Percentiles rank a stretch among this genome's conserved stretches.
Conservation (phyloP, 2,888 invertebrate species). For the Malacosoma neustria region DNA sequence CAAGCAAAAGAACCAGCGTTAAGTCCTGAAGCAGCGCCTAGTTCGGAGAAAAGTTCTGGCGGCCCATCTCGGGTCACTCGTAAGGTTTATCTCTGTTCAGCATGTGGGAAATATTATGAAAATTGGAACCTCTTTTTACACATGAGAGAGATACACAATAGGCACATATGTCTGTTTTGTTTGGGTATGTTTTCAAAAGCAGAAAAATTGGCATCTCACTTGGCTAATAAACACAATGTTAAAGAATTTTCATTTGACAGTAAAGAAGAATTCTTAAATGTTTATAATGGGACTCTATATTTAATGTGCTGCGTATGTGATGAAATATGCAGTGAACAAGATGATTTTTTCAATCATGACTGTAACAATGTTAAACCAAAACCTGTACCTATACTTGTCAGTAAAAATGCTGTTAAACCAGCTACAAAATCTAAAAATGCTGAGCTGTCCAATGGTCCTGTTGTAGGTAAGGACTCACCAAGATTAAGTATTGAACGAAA, state of each 20-base stretch:
- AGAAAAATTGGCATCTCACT: constrained; percentile 85
- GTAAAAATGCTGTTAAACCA: constrained; percentile 52
- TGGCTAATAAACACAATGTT: constrained; percentile 85
- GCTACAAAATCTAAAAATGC: constrained; percentile 34
- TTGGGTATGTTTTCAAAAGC: constrained; percentile 88
- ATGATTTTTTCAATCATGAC: constrained; percentile 84
- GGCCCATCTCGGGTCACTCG: constrained; percentile 79
- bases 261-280: constrained; percentile 79
- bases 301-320: constrained; percentile 89
- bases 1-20: constrained; percentile 55
- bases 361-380: constrained; percentile 74
- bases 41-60: constrained; percentile 40
- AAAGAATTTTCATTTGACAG: constrained; percentile 80
- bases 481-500: constrained; percentile 39
- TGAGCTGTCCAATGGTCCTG: constrained; percentile 40
- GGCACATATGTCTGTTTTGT: constrained; percentile 89
- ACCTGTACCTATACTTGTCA: constrained; percentile 66
- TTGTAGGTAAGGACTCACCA: constrained; percentile 28
- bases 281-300: constrained; percentile 80
- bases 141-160: constrained; percentile 87
- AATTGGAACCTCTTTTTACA: constrained; percentile 91
- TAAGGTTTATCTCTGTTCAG: constrained; percentile 87
- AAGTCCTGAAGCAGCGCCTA: constrained; percentile 49
- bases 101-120: constrained; percentile 89
- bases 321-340: constrained; percentile 83